These are phyloP conservation scores for Miichthys miiuy DNA, from an alignment of 2,797 vertebrate species.

Conservation along the genomic window DNA sequence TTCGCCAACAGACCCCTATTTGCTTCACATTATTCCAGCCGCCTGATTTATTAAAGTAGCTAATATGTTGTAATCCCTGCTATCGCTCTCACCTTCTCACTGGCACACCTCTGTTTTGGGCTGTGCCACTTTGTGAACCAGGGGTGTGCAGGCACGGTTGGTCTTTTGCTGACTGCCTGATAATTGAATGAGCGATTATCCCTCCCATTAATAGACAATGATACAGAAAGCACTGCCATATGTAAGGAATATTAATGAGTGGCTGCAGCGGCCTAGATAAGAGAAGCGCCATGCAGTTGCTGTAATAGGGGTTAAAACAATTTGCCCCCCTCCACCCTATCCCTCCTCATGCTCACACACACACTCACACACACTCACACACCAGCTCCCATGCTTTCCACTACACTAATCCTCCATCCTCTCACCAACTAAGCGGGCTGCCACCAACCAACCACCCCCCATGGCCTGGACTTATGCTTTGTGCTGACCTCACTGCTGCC, in stretches of 20 bases:
- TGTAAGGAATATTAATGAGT: conserved; percentile 99
- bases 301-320: conserved; percentile 89
- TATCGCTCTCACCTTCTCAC: conserved; percentile 91
- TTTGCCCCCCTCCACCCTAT: conserved; percentile 75
- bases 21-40: conserved; percentile 53
- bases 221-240: conserved; percentile 94
- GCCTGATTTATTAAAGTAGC: conserved; percentile 82
- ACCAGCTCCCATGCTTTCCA: conserved; percentile 45
- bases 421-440: conserved; percentile 61
- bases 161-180: conserved; percentile 94
- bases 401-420: conserved; percentile 73
- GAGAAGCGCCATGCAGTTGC: conserved; percentile 77
- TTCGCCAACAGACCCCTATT: conserved; percentile 55
- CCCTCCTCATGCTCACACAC: conserved; percentile 14
- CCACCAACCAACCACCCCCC: conserved; percentile 61
- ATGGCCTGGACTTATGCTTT: conserved; percentile 58
- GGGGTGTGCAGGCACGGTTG: conserved; percentile 82
- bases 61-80: conserved; percentile 91
- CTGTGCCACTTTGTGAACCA: conserved; percentile 82
- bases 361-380: conserved; percentile 27
- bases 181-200: conserved; percentile 99
- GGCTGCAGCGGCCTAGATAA: conserved; percentile 97
- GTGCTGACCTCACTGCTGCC: conserved; percentile 70
- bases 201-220: conserved; percentile 98
- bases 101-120: conserved; percentile 85